Conservation (phyloP, 35 echinoderm and acorn worm genomes). For the Amphiura filiformis region DNA sequence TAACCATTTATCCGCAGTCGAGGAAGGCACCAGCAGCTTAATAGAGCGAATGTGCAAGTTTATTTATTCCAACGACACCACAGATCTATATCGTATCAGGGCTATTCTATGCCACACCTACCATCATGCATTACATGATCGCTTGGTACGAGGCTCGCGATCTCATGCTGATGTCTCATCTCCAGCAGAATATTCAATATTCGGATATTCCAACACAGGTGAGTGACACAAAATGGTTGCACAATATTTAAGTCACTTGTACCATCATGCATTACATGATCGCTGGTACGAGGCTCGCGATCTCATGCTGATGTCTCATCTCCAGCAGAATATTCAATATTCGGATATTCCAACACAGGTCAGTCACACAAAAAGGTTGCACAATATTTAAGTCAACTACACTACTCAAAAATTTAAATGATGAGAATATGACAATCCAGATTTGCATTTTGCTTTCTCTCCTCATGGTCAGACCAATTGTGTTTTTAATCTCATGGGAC, state of each 20-base stretch:
- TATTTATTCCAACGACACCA: conserved; percentile 94
- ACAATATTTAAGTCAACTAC: background rate
- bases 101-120: conserved; percentile 98
- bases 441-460: too few species aligned
- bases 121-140: conserved; percentile 93
- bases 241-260: background rate
- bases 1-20: background rate
- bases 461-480: too few species aligned
- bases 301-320: conserved; percentile 10
- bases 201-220: conserved; percentile 99
- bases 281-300: conserved; percentile 37
- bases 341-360: conserved; percentile 99
- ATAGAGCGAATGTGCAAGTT: conserved; percentile 97
- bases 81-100: conserved; percentile 76
- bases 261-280: background rate
- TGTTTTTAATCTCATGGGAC: too few species aligned
- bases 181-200: conserved; percentile 67
- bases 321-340: conserved; percentile 77
- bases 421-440: too few species aligned
- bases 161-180: conserved; percentile 87
- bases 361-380: background rate
- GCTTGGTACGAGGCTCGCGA: conserved; percentile 89
- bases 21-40: conserved; percentile 46
- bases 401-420: too few species aligned
- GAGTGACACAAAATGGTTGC: too few species aligned